A percentile compares a stretch with the other conserved stretches of the same genome.
Evolutionary conservation across 2,888 invertebrate genomes (phyloP).

Genomic region (Cenopis cana): DNA sequence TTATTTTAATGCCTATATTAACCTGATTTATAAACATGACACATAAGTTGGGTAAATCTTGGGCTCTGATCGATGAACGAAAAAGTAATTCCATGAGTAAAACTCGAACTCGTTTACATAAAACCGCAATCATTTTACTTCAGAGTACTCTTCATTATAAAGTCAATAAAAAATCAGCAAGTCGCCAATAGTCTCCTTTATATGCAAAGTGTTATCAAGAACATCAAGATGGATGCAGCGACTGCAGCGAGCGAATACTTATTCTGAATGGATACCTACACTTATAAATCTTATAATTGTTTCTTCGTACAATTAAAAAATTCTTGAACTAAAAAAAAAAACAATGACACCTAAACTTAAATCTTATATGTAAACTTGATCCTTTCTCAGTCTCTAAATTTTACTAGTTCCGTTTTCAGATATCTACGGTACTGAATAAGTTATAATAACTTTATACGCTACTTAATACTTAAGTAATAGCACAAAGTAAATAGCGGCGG

Average conservation of each 20-base stretch:
- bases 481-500: too few relatives aligned
- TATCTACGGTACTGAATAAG: neutral
- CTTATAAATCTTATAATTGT: neutral
- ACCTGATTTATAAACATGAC: too few relatives aligned
- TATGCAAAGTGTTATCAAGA: conserved; percentile 42
- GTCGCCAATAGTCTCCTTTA: conserved; percentile 18
- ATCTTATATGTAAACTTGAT: too few relatives aligned
- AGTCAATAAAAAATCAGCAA: conserved; percentile 31
- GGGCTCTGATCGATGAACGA: neutral
- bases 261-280: conserved; percentile 6
- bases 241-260: conserved; percentile 4
- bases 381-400: too few relatives aligned
- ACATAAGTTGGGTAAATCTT: too few relatives aligned
- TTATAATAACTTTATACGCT: too few relatives aligned
- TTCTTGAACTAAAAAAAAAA: too few relatives aligned
- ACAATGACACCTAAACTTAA: too few relatives aligned
- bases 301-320: neutral
- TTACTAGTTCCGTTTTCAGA: neutral
- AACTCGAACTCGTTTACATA: neutral
- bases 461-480: too few relatives aligned
- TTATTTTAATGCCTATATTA: too few relatives aligned
- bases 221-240: conserved; percentile 14
- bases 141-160: conserved; percentile 1
- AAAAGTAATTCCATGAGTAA: too few relatives aligned
- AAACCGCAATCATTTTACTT: neutral